Evolutionary conservation across 2,797 vertebrate species (phyloP).

Genomic region (Gambelia wislizenii): DNA sequence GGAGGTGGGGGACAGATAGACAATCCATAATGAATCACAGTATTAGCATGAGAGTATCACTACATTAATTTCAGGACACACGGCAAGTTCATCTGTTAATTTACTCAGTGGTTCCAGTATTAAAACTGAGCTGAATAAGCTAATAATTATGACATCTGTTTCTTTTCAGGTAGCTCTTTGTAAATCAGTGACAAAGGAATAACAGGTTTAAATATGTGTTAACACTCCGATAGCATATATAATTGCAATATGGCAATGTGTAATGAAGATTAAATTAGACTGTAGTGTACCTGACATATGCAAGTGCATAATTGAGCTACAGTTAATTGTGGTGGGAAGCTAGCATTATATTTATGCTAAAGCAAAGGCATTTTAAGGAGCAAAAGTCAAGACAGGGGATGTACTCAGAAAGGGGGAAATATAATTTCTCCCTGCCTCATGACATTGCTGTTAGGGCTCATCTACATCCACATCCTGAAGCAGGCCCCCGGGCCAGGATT

Average conservation of each 20-base stretch:
- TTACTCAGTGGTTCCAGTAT: constrained; percentile 76
- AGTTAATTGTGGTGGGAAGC: constrained; percentile 63
- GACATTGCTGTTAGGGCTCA: too few relatives aligned
- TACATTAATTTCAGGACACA: constrained; percentile 90
- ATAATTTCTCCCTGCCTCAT: too few relatives aligned
- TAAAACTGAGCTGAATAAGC: constrained; percentile 83
- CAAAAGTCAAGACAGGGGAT: constrained; percentile 37
- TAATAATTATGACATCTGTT: constrained; percentile 86
- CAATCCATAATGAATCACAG: constrained; percentile 89
- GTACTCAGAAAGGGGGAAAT: too few relatives aligned
- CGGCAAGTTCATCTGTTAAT: constrained; percentile 84
- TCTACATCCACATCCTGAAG: too few relatives aligned
- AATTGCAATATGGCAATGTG: constrained; percentile 87
- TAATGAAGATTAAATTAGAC: constrained; percentile 87
- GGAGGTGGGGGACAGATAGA: constrained; percentile 73
- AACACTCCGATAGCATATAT: constrained; percentile 84
- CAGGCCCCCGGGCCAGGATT: too few relatives aligned
- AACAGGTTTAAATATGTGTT: constrained; percentile 86
- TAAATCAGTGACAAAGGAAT: constrained; percentile 84
- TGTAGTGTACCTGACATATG: constrained; percentile 80
- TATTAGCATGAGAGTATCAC: constrained; percentile 83
- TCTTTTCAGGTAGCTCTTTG: constrained; percentile 83
- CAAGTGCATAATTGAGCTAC: constrained; percentile 73
- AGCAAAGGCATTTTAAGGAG: constrained; percentile 42
- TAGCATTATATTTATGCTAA: neutral